Evolutionary conservation across 2,888 invertebrate genomes (phyloP).

Genomic region (Dermolepida albohirtum): DNA sequence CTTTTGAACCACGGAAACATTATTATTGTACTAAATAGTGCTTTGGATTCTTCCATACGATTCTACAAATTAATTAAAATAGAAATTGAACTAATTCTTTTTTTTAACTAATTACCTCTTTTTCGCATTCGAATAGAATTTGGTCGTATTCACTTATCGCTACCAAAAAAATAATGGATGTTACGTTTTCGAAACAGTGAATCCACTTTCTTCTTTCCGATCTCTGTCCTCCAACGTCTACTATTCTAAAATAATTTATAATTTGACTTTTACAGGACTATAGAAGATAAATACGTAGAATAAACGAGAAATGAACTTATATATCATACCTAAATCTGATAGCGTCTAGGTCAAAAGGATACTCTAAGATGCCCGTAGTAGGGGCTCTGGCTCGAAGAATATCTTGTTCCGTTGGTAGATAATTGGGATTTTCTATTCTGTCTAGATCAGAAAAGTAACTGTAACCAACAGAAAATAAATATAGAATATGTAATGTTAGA

Average conservation of each 20-base stretch:
- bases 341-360: constrained; percentile 99
- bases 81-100: constrained; percentile 60
- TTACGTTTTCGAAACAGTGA: constrained; percentile 99
- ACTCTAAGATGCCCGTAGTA: constrained; percentile 99
- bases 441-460: constrained; percentile 99
- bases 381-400: constrained; percentile 99
- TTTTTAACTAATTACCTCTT: constrained; percentile 81
- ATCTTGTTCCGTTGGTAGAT: constrained; percentile 99
- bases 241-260: constrained; percentile 83
- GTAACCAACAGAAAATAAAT: constrained; percentile 61
- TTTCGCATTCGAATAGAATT: constrained; percentile 99
- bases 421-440: constrained; percentile 94
- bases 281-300: too few relatives aligned
- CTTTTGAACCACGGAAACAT: constrained; percentile 99
- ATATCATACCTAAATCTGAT: constrained; percentile 99
- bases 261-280: too few relatives aligned
- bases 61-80: constrained; percentile 73
- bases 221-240: constrained; percentile 99
- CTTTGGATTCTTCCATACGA: constrained; percentile 99
- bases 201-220: constrained; percentile 99
- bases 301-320: constrained; percentile 6
- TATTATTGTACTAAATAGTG: constrained; percentile 99
- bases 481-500: too few relatives aligned
- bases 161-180: constrained; percentile 99
- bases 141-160: constrained; percentile 99